Evolutionary conservation across 2,888 invertebrate genomes (phyloP).

Genomic region (Zaprionus lineosus): DNA sequence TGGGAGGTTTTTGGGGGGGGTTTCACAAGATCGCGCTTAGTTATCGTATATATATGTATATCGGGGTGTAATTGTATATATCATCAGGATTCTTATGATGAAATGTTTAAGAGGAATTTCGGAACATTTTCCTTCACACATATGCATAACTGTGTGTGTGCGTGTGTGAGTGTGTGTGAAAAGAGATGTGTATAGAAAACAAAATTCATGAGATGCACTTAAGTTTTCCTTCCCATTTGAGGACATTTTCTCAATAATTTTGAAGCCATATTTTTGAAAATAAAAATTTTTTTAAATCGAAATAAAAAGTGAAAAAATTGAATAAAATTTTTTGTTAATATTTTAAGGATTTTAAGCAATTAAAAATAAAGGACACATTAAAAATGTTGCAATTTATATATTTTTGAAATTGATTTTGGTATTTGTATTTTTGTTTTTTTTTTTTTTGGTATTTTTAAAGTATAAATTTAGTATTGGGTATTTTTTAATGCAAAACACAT

Average conservation of each 20-base stretch:
- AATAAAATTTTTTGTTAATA: no score
- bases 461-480: slow-evolving; percentile 9
- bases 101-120: no score
- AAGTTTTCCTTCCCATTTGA: slow-evolving; percentile 13
- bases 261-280: slow-evolving; percentile 30
- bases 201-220: slow-evolving; percentile 24
- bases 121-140: no score
- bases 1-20: no score
- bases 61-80: no score
- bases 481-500: slow-evolving; percentile 49
- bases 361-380: slow-evolving; percentile 22
- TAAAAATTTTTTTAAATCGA: neutral
- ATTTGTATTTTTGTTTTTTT: neutral
- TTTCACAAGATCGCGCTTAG: no score
- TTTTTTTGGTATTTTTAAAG: neutral
- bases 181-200: slow-evolving; percentile 34
- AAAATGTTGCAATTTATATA: slow-evolving; percentile 29
- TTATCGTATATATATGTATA: no score
- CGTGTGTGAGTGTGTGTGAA: neutral
- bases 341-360: slow-evolving; percentile 6
- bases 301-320: no score
- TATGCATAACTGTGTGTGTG: neutral
- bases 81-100: no score
- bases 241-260: slow-evolving; percentile 13
- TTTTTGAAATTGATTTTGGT: slow-evolving; percentile 3